Evolutionary conservation across 2,888 invertebrate genomes (phyloP), one percentile per base, ranked within the genome.

Genomic region (Platypus cylindrus): DNA sequence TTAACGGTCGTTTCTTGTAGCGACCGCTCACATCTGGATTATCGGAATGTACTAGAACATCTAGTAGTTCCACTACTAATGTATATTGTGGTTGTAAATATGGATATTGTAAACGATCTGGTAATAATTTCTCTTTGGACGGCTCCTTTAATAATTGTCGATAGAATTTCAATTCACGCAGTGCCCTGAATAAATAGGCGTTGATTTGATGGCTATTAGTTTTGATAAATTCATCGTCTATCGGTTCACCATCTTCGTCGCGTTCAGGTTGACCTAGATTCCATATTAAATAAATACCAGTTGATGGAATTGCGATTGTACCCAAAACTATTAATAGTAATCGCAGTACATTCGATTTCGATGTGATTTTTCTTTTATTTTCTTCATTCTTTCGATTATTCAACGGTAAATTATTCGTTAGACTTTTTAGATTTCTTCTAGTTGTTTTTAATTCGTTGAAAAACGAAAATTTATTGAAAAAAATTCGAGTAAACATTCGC

Each of bases 11-110:
- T 63, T 95, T 97, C 64, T 95, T 94, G 60, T 95, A 97, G 47
- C 94, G 75, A 2, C 94, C 94, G 38, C 91, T 93, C 61, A 81
- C 78, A 58, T 91, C 90, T 63, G 93, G 91, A 95, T 95, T 97
- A 60, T 97, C 94, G 0, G 97, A 94, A 59, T 95, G 90, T 9
- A 97, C 87, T 5, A 97, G 68, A 8, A 97, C 78, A 53, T 91
- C 94, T 17, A 86, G 94, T 68, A 97, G 74, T 67, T 98, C 97
- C 35, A 97, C 62, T 17, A 95, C 85, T 13, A 97, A 66, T 0
- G 97, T 98, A 61, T 94, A 97, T 0, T 87, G 85, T 7, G 95
- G 95, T 63, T 97, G 95, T 14, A 71, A 63, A 60, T 91, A 97
- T 0, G 95, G 95, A 36, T 78, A 73, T 36, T 80, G 76, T 12